A percentile compares a stretch with the other conserved stretches of the same genome.
Evolutionary conservation across 2,888 invertebrate species (phyloP).

Genomic region (Microplitis manilae): DNA sequence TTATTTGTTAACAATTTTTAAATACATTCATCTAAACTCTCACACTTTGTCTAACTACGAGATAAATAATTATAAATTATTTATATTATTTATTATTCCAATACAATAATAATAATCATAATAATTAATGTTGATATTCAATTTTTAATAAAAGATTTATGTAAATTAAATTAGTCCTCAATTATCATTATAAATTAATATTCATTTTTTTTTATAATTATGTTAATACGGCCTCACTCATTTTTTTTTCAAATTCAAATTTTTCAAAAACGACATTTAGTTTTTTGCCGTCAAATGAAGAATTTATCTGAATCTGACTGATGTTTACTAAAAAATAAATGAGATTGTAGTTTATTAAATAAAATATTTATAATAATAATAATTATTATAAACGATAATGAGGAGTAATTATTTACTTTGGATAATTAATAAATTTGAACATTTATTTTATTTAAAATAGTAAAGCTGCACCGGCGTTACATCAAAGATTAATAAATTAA

Average conservation of each 20-base stretch:
- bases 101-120: neutral
- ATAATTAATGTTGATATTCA: neutral
- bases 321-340: too few relatives aligned
- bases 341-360: too few relatives aligned
- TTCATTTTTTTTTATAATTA: too few relatives aligned
- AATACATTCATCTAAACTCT: slow-evolving; percentile 38
- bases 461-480: slow-evolving; percentile 42
- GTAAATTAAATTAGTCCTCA: neutral
- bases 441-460: slow-evolving; percentile 25
- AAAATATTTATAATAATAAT: neutral
- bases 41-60: neutral
- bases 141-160: neutral
- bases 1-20: slow-evolving; percentile 12
- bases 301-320: too few relatives aligned
- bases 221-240: too few relatives aligned
- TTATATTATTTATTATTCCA: neutral
- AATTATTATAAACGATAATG: slow-evolving; percentile 39
- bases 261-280: too few relatives aligned
- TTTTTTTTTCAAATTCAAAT: too few relatives aligned
- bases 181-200: neutral
- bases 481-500: slow-evolving; percentile 26
- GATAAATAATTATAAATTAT: neutral
- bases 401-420: slow-evolving; percentile 44
- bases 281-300: too few relatives aligned
- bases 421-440: neutral